Evolutionary conservation across 1,140 invertebrate genomes (phyloP), one percentile per base, ranked within the genome.

Genomic region (Chionoecetes opilio): DNA sequence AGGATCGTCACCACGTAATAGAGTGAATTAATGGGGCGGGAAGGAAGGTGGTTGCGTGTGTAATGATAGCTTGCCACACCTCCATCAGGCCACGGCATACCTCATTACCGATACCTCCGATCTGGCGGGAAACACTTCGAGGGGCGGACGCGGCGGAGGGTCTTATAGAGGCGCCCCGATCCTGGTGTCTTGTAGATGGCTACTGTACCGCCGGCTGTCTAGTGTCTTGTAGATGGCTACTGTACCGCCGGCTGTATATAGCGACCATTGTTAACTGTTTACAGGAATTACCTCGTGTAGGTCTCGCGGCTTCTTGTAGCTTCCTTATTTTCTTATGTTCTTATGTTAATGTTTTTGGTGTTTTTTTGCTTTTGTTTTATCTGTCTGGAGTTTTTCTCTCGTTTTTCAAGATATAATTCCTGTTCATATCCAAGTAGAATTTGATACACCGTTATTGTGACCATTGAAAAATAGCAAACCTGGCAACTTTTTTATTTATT

Each of bases 41-140:
- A 75, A n/a, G 63, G 63, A n/a, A 75, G 21, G 63, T n/a, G 63
- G n/a, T 26, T 75, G 85, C n/a, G 85, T 87, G 32, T 87, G 85
- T 87, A 87, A 87, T 87, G 85, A 87, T 87, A 87, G 34, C 85
- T 21, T 38, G 34, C 31, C 85, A 38, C 85, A 37, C 85, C 34
- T 87, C 85, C 31, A 35, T 87, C 85, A 87, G 85, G 21, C 85
- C 85, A 34, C 85, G 82, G 14, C n/a, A 17, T 6, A 32, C 21
- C 85, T 87, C 85, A 87, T 87, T 87, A 87, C 37, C n/a, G n/a
- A 87, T 87, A 34, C 34, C 37, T 38, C 11, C 85, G 5, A 29
- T 21, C 63, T 21, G 21, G 21, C 21, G n/a, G 63, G 63, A 75
- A 75, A 75, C 63, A 75, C 63, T 75, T 75, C 21, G 21, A 53